A percentile compares a stretch with the other conserved stretches of the same genome.
Conservation (phyloP, 1,140 invertebrate genomes). For the Acyrthosiphon pisum region DNA sequence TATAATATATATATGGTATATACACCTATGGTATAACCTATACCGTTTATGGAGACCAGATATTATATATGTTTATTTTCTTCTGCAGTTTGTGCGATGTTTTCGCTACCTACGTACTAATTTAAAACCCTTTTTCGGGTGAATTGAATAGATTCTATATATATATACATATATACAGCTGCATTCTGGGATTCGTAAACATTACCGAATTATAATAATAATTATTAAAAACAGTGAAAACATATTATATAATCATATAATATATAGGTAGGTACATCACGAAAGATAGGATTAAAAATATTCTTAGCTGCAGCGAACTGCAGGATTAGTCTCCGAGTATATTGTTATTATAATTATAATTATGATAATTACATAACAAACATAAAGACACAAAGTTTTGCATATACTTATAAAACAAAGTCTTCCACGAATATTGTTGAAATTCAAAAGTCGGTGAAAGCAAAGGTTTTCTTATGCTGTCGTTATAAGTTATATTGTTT, state of each 20-base stretch:
- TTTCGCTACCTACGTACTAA: background rate
- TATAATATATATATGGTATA: no score
- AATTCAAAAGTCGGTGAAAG: background rate
- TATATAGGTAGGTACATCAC: background rate
- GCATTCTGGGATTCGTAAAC: background rate
- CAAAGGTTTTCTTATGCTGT: background rate
- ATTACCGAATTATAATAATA: background rate
- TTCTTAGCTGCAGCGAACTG: background rate
- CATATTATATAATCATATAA: background rate
- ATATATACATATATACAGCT: background rate
- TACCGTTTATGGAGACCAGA: background rate
- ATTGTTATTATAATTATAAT: background rate
- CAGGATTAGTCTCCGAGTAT: background rate
- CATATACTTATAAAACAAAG: background rate
- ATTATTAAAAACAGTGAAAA: background rate
- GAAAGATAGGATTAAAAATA: background rate
- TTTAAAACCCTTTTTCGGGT: background rate
- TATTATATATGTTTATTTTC: background rate
- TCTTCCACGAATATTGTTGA: background rate
- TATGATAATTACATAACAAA: background rate
- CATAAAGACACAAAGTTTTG: background rate
- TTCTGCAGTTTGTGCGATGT: background rate
- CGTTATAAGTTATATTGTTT: slow-evolving; percentile 9
- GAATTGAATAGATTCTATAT: background rate
- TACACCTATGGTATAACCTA: background rate